Percentiles rank a stretch among this genome's conserved stretches.
These are phyloP conservation scores for Pantherophis guttatus DNA, from an alignment of 2,113 vertebrate species.

Conservation along the genomic window DNA sequence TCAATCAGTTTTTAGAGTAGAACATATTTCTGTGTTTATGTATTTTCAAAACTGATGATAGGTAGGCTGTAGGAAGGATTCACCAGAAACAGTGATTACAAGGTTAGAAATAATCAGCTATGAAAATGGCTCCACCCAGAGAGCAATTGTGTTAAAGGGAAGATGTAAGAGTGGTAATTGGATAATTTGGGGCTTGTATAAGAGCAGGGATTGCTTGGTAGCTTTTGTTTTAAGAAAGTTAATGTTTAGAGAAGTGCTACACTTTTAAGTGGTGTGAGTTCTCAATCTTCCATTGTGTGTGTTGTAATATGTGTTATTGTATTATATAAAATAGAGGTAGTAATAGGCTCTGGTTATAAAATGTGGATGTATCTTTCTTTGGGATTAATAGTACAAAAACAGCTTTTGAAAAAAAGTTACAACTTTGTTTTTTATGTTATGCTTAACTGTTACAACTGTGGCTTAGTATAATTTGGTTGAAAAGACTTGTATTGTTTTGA, in stretches of 20 bases:
- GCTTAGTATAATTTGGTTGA: neutral
- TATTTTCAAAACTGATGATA: neutral
- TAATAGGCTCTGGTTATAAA: neutral
- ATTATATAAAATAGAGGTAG: neutral
- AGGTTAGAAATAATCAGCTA: neutral
- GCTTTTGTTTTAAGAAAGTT: neutral
- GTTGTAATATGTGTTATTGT: neutral
- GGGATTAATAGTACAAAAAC: neutral
- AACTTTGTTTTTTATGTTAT: neutral
- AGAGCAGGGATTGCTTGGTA: neutral
- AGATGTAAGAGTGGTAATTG: constrained; percentile 35
- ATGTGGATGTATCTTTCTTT: neutral
- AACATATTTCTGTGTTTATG: neutral
- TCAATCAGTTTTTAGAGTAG: neutral
- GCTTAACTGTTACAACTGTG: neutral
- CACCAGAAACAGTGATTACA: neutral
- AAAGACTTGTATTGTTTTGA: neutral
- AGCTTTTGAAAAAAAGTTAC: neutral
- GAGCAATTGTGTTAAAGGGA: neutral
- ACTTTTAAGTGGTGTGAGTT: neutral
- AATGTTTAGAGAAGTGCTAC: neutral
- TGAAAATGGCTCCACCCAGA: neutral
- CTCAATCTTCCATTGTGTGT: neutral
- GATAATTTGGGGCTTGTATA: constrained; percentile 8
- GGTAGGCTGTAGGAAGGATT: neutral